Conservation (phyloP, 1,140 invertebrate genomes). For the Scaptomyza pallida region DNA sequence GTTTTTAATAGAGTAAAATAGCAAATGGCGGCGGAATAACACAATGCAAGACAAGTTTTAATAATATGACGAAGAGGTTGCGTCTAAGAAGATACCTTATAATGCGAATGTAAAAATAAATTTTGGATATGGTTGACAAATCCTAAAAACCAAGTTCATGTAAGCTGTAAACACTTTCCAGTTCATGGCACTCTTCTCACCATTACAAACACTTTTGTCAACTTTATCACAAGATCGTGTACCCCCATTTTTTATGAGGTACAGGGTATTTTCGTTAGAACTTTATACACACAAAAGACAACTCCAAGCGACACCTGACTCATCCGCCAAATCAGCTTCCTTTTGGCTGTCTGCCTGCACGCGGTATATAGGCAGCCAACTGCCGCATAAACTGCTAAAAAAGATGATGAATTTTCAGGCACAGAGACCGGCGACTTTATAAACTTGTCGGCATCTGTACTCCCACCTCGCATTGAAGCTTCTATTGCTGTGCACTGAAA, state of each 20-base stretch:
- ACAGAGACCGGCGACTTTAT: slow-evolving; percentile 53
- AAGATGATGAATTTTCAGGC: slow-evolving; percentile 81
- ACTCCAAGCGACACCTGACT: slow-evolving; percentile 15
- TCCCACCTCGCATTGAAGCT: too few relatives aligned
- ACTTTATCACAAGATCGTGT: not conserved
- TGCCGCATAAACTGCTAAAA: slow-evolving; percentile 75
- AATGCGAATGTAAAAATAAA: not conserved
- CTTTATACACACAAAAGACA: slow-evolving; percentile 20
- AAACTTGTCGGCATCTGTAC: slow-evolving; percentile 36
- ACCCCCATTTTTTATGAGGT: not conserved
- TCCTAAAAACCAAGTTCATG: too few relatives aligned
- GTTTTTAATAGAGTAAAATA: slow-evolving; percentile 78
- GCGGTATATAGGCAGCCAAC: slow-evolving; percentile 62
- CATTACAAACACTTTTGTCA: not conserved
- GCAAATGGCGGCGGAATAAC: slow-evolving; percentile 9
- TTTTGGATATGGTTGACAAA: not conserved
- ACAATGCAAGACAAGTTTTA: not conserved
- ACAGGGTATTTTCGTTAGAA: slow-evolving; percentile 42
- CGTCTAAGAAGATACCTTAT: not conserved
- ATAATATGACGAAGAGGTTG: not conserved
- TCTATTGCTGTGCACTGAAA: slow-evolving; percentile 10
- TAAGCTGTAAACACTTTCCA: too few relatives aligned
- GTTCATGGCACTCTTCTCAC: not conserved
- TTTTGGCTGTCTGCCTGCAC: slow-evolving; percentile 1
- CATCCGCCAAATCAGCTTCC: slow-evolving; percentile 1